Percentiles rank a stretch among this genome's conserved stretches.
Evolutionary conservation across 2,888 invertebrate genomes (phyloP).

Genomic region (Philopedon plagiatum): DNA sequence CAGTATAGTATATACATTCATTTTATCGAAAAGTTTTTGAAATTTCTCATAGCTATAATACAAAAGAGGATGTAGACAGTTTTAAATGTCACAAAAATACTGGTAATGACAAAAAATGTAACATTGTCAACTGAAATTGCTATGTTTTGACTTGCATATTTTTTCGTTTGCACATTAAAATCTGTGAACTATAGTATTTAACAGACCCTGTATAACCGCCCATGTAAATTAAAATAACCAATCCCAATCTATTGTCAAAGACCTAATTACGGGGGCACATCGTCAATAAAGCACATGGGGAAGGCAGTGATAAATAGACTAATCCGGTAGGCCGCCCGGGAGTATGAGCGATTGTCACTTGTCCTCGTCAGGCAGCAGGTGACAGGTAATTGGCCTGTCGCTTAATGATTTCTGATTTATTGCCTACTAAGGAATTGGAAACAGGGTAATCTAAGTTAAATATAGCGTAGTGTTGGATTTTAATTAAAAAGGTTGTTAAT

Average conservation of each 20-base stretch:
- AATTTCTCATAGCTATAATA: no score
- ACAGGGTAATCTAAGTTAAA: neutral
- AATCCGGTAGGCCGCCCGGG: slow-evolving; percentile 55
- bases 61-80: no score
- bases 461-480: neutral
- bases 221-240: slow-evolving; percentile 45
- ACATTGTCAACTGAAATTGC: no score
- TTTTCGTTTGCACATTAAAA: no score
- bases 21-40: no score
- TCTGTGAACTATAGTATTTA: no score
- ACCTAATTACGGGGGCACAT: slow-evolving; percentile 7
- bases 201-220: neutral
- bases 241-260: slow-evolving; percentile 28
- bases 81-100: no score
- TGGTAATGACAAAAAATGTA: no score
- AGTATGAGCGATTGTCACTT: slow-evolving; percentile 21
- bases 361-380: slow-evolving; percentile 38
- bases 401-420: slow-evolving; percentile 64
- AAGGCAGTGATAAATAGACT: slow-evolving; percentile 55
- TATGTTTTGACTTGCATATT: no score
- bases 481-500: no score
- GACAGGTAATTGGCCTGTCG: slow-evolving; percentile 63
- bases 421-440: slow-evolving; percentile 22
- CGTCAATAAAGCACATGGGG: slow-evolving; percentile 10
- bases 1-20: no score